phyloP scores from a whole-genome alignment of 2,888 invertebrate genomes.

The Sacculina carcini region DNA sequence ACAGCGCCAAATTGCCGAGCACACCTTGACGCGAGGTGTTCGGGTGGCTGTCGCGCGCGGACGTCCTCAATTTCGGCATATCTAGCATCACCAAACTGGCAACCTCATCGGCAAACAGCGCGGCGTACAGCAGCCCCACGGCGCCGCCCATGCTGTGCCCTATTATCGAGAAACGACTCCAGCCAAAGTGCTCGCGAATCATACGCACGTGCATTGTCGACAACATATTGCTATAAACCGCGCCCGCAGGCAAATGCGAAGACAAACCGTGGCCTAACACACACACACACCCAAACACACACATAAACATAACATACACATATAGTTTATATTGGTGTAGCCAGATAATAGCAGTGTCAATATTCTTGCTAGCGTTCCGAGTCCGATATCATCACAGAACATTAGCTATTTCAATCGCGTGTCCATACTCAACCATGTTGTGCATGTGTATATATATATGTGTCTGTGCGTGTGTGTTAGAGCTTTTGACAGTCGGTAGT shows the following conservation, averaged over 20 bases:
- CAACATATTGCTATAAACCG: conserved; percentile 14
- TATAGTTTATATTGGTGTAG: too few relatives aligned
- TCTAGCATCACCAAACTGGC: conserved; percentile 17
- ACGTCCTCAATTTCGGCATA: conserved; percentile 10
- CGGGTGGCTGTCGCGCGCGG: conserved; percentile 10
- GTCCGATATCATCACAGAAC: too few relatives aligned
- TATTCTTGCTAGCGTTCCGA: too few relatives aligned
- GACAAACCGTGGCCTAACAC: conserved; percentile 18
- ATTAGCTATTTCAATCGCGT: too few relatives aligned
- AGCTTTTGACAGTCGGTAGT: too few relatives aligned
- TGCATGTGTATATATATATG: too few relatives aligned
- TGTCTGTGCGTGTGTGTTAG: too few relatives aligned
- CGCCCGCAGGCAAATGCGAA: conserved; percentile 15
- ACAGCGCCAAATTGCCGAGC: conserved; percentile 3
- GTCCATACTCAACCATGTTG: too few relatives aligned
- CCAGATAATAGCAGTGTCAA: too few relatives aligned
- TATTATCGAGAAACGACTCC: conserved; percentile 14
- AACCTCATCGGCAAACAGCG: conserved; percentile 18
- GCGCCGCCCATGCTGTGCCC: conserved; percentile 19
- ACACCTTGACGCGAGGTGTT: conserved; percentile 7
- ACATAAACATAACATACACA: too few relatives aligned
- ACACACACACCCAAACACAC: too few relatives aligned
- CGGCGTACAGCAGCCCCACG: conserved; percentile 19
- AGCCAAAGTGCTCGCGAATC: conserved; percentile 14
- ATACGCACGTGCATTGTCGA: conserved; percentile 13